phyloP scores from a whole-genome alignment of 1,140 invertebrate species.

The Cepaea nemoralis region DNA sequence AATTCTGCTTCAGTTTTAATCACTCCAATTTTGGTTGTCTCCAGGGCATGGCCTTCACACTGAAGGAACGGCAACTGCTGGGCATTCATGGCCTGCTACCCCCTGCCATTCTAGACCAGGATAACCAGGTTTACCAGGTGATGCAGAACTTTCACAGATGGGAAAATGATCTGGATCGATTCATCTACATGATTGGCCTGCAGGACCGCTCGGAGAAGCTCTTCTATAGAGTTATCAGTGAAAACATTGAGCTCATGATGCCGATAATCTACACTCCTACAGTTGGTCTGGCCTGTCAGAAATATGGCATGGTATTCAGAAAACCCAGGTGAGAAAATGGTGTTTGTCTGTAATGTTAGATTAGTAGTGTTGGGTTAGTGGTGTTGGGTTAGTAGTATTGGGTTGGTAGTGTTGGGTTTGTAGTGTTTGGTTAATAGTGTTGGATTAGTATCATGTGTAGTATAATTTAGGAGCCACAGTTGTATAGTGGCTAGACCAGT shows the following conservation, averaged over 20 bases:
- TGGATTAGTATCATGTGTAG: too few species aligned
- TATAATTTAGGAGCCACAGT: too few species aligned
- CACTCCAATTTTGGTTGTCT: constrained; percentile 2
- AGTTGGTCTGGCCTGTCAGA: constrained; percentile 96
- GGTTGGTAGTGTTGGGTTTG: too few species aligned
- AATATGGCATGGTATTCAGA: constrained; percentile 93
- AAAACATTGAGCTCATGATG: constrained; percentile 95
- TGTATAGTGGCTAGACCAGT: too few species aligned
- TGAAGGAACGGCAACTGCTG: constrained; percentile 68
- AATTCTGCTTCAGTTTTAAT: background rate
- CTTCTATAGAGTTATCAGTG: constrained; percentile 92
- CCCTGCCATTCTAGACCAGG: constrained; percentile 62
- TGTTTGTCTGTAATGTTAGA: constrained; percentile 6
- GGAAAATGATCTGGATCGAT: constrained; percentile 66
- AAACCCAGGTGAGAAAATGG: constrained; percentile 82
- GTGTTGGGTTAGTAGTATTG: too few species aligned
- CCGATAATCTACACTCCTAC: constrained; percentile 98
- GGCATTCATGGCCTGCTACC: constrained; percentile 71
- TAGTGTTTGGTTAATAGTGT: too few species aligned
- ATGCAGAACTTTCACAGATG: constrained; percentile 68
- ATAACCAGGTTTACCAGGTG: constrained; percentile 62
- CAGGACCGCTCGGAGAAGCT: constrained; percentile 74
- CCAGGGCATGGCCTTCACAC: constrained; percentile 70
- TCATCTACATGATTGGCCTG: constrained; percentile 64
- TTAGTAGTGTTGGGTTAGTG: too few species aligned